Conservation (phyloP, 2,888 invertebrate species). For the Pollenia amentaria region DNA sequence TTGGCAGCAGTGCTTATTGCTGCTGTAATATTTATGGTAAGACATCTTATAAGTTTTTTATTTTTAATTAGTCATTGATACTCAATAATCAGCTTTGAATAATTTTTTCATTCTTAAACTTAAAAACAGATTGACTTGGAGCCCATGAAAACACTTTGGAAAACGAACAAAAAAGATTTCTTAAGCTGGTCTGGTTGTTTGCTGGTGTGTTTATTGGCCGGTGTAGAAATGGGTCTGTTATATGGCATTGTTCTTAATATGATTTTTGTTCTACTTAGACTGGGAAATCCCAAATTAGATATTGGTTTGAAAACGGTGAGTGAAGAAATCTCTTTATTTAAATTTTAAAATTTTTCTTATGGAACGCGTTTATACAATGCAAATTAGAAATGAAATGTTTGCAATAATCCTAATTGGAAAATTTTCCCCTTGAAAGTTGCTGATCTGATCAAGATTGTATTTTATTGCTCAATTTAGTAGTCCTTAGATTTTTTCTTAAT, state of each 20-base stretch:
- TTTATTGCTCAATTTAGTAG: no score
- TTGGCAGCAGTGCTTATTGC: conserved; percentile 95
- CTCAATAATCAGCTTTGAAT: neutral
- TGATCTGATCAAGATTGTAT: no score
- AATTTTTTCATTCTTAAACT: conserved; percentile 57
- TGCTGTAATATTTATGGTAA: conserved; percentile 93
- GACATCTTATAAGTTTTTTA: conserved; percentile 60
- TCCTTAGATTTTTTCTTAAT: no score
- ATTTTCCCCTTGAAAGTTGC: no score
- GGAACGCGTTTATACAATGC: no score
- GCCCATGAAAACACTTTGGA: conserved; percentile 86
- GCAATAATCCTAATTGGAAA: no score
- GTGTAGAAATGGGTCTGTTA: conserved; percentile 92
- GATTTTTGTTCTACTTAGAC: conserved; percentile 87
- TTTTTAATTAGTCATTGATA: neutral
- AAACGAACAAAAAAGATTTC: conserved; percentile 87
- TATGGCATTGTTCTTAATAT: conserved; percentile 89
- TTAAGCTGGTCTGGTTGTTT: conserved; percentile 89
- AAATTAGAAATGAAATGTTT: no score
- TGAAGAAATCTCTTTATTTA: neutral
- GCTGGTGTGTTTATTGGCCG: conserved; percentile 87
- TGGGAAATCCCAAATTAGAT: conserved; percentile 87
- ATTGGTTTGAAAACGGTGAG: conserved; percentile 79
- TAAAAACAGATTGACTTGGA: conserved; percentile 86
- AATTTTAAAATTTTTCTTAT: conserved; percentile 31